phyloP scores from a whole-genome alignment of 2,888 invertebrate genomes.

The Steinernema carpocapsae region DNA sequence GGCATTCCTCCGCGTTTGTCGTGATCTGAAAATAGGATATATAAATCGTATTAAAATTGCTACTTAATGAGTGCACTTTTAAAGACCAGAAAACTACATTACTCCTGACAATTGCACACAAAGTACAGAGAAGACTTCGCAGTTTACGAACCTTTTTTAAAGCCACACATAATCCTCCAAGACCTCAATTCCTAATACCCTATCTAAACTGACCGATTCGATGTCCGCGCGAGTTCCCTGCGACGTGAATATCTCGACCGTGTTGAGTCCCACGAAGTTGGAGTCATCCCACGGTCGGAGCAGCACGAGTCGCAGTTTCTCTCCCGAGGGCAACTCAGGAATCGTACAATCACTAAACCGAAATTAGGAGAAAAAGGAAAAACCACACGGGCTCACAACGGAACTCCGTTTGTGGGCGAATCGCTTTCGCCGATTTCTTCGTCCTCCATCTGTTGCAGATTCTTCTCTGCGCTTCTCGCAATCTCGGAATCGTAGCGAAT shows the following conservation, averaged over 20 bases:
- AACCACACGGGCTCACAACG: not conserved
- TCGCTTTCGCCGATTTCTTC: not conserved
- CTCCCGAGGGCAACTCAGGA: slow-evolving; percentile 52
- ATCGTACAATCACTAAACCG: slow-evolving; percentile 45
- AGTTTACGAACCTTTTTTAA: not conserved
- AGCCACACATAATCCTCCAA: too few species aligned
- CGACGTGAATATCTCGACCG: slow-evolving; percentile 62
- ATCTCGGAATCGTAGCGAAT: not conserved
- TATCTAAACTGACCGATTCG: slow-evolving; percentile 38
- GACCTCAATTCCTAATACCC: too few species aligned
- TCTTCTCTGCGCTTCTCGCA: not conserved
- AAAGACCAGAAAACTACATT: not conserved
- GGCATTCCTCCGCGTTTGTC: slow-evolving; percentile 39
- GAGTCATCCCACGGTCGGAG: slow-evolving; percentile 54
- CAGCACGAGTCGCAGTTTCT: slow-evolving; percentile 41
- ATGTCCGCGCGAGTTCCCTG: slow-evolving; percentile 51
- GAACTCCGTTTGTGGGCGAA: slow-evolving; percentile 1
- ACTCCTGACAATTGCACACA: slow-evolving; percentile 22
- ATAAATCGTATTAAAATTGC: not conserved
- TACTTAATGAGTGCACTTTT: not conserved
- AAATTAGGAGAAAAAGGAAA: not conserved
- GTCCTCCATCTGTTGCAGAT: slow-evolving; percentile 21
- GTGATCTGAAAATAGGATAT: slow-evolving; percentile 41
- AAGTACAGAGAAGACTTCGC: slow-evolving; percentile 28
- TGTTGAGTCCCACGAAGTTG: slow-evolving; percentile 57